Base-by-base conservation (phyloP, 2,113 vertebrate genomes). In the Egretta garzetta region DNA sequence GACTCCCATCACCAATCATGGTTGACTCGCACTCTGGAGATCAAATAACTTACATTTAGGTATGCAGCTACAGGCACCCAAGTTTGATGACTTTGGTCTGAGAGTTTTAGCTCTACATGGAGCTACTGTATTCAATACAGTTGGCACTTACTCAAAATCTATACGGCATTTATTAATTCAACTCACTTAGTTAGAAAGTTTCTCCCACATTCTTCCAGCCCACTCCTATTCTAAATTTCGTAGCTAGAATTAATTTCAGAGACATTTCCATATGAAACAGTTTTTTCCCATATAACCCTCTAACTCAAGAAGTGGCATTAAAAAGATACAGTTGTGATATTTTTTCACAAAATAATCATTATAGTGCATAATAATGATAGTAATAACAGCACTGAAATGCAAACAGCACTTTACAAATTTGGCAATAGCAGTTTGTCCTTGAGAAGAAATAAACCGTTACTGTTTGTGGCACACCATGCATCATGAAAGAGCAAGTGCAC, bases 141-240 rank as follows among this genome's bases (percentile, higher is more conserved):
- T 30, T 77, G 83, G 59, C 55, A 79, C 82, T 86, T 82, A 68
- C 1, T 90, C 63, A 87, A 87, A 89, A 96, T 62, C 83, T 60
- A 45, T 87, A 58, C 13, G n/a, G 45, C 80, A 87, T 82, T 85
- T 96, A 91, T 88, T 91, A 96, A 81, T 72, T 91, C 60, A 58
- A 82, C 33, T 76, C 53, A 89, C 52, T 94, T 71, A 55, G 49
- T 86, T 73, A 84, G 49, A 76, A 79, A 89, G 77, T 66, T 92
- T 79, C 87, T 96, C 80, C 86, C 66, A 87, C 89, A 26, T 82
- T 87, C 45, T 90, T 76, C 35, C 86, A 92, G 67, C 94, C 89
- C 74, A 86, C 95, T 85, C 62, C 18, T 89, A 21, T 32, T 74
- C 76, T 79, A 81, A 81, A 76, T 58, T 91, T 94, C 75, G 60